Conservation (phyloP, 2,888 invertebrate species). For the Acronicta aceris region DNA sequence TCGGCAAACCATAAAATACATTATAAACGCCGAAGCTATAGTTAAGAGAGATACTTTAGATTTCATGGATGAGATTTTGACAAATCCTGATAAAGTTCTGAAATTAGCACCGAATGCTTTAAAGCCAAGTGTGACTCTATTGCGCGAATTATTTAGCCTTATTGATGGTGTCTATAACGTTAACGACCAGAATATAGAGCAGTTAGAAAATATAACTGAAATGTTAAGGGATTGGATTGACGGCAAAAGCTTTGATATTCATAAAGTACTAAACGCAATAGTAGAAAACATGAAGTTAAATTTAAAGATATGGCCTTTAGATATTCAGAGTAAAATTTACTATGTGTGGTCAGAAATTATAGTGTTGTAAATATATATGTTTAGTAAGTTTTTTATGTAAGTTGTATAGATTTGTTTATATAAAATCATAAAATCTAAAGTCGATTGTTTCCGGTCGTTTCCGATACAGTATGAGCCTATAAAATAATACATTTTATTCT, state of each 20-base stretch:
- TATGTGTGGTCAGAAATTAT: slow-evolving; percentile 63
- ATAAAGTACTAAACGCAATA: slow-evolving; percentile 56
- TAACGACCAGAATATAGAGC: slow-evolving; percentile 56
- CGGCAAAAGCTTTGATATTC: slow-evolving; percentile 46
- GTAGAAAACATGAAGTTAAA: slow-evolving; percentile 66
- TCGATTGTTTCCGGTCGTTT: slow-evolving; percentile 9
- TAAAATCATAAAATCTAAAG: slow-evolving; percentile 11
- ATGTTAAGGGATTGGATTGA: slow-evolving; percentile 52
- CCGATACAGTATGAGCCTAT: not conserved
- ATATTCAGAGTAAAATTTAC: slow-evolving; percentile 61
- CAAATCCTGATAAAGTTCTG: slow-evolving; percentile 57
- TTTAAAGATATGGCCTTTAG: slow-evolving; percentile 65
- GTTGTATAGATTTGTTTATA: slow-evolving; percentile 16
- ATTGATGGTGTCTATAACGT: slow-evolving; percentile 66
- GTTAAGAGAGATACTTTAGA: slow-evolving; percentile 68
- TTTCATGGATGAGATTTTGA: slow-evolving; percentile 69
- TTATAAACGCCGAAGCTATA: slow-evolving; percentile 50
- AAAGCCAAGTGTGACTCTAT: slow-evolving; percentile 52
- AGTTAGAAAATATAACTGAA: slow-evolving; percentile 59
- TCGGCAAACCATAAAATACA: slow-evolving; percentile 57
- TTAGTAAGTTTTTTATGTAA: slow-evolving; percentile 17
- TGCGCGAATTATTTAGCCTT: slow-evolving; percentile 58
- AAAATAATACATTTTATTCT: too few species aligned
- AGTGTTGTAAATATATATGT: slow-evolving; percentile 36
- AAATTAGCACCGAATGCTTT: slow-evolving; percentile 53